phyloP scores from a whole-genome alignment of 2,113 vertebrate species.

The Tyto alba region DNA sequence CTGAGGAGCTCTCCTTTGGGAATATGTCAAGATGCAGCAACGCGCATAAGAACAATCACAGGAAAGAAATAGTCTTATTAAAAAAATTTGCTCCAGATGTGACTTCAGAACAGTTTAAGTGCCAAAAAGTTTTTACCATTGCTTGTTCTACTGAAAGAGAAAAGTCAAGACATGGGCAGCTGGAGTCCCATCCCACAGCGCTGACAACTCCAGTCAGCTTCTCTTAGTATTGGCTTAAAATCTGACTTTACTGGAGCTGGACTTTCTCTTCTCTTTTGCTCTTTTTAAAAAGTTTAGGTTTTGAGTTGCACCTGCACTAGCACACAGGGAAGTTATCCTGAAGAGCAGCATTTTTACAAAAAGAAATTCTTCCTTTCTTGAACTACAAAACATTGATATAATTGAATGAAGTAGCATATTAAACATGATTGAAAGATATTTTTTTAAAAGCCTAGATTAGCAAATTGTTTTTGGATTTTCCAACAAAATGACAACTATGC shows the following conservation, averaged over 20 bases:
- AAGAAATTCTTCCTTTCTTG: background rate
- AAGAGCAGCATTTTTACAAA: background rate
- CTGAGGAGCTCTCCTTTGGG: background rate
- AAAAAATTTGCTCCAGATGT: background rate
- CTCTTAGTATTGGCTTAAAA: background rate
- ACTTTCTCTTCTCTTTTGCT: background rate
- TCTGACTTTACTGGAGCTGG: background rate
- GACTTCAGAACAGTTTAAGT: background rate
- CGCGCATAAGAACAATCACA: rapidly evolving
- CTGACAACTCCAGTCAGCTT: background rate
- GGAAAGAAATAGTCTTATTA: background rate
- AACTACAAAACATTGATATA: background rate
- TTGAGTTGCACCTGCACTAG: background rate
- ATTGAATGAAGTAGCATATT: background rate
- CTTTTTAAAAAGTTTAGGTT: background rate
- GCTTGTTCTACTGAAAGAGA: background rate
- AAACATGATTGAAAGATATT: background rate
- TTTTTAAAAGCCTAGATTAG: background rate
- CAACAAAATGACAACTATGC: background rate
- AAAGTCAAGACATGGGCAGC: background rate
- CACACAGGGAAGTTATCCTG: background rate
- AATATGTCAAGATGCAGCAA: background rate
- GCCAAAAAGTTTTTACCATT: background rate
- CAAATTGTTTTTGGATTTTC: background rate
- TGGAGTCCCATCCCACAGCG: background rate